These are phyloP conservation scores for Semotilus atromaculatus DNA, from an alignment of 2,797 vertebrate species.

Conservation along the genomic window DNA sequence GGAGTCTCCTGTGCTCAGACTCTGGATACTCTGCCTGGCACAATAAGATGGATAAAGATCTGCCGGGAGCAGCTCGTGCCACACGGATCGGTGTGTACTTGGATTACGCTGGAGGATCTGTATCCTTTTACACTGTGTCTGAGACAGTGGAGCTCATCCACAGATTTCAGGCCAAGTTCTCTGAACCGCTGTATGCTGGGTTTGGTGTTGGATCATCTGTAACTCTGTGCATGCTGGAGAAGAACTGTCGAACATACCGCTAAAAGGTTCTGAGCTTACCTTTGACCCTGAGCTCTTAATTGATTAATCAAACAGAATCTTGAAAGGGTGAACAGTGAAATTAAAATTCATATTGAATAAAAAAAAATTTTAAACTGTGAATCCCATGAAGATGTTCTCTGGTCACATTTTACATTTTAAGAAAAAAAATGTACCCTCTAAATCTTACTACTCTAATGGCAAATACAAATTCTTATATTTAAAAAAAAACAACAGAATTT, in stretches of 20 bases:
- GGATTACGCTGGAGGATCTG: conserved; percentile 71
- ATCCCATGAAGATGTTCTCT: neutral
- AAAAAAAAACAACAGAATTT: neutral
- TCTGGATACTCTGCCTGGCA: conserved; percentile 82
- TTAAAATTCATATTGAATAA: neutral
- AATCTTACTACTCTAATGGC: neutral
- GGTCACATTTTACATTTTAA: neutral
- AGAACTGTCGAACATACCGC: conserved; percentile 52
- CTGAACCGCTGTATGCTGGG: conserved; percentile 79
- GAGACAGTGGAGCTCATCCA: conserved; percentile 78
- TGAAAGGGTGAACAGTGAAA: neutral
- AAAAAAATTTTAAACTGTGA: no score
- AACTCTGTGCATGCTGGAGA: conserved; percentile 72
- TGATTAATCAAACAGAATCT: neutral
- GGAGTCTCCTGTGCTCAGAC: conserved; percentile 83
- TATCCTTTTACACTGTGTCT: conserved; percentile 77
- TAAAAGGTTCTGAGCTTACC: conserved; percentile 2
- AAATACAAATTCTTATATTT: neutral
- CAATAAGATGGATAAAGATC: conserved; percentile 76
- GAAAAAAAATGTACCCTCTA: neutral
- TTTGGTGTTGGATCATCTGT: conserved; percentile 82
- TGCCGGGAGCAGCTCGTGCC: conserved; percentile 63
- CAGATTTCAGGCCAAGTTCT: conserved; percentile 78
- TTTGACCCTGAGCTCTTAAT: neutral
- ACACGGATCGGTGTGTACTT: conserved; percentile 78